Conservation (phyloP, 2,113 vertebrate genomes). For the Desmodus rotundus region DNA sequence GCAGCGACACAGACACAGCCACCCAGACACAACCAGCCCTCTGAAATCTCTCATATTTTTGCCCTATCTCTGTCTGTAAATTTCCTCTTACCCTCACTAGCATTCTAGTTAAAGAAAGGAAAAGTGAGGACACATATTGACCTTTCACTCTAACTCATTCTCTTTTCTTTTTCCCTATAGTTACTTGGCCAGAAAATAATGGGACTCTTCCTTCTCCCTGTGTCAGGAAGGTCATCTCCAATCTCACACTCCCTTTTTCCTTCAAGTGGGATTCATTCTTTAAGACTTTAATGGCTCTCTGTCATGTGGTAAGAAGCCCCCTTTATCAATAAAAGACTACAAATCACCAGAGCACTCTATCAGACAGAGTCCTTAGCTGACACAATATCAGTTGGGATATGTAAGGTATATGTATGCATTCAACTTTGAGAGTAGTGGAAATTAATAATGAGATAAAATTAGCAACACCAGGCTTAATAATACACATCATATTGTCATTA, state of each 20-base stretch:
- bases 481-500: background rate
- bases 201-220: background rate
- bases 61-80: background rate
- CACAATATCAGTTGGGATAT: background rate
- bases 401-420: background rate
- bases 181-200: background rate
- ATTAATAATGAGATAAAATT: slow-evolving; percentile 47
- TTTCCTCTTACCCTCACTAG: rapidly evolving
- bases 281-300: background rate
- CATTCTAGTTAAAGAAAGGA: background rate
- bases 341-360: background rate
- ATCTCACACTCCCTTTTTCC: background rate
- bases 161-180: background rate
- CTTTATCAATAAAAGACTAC: background rate
- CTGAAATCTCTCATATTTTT: background rate
- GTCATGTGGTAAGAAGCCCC: background rate
- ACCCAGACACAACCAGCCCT: rapidly evolving
- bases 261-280: background rate
- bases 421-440: background rate
- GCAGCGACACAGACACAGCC: rapidly evolving
- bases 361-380: background rate
- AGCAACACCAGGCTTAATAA: slow-evolving; percentile 5
- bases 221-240: background rate
- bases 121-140: background rate
- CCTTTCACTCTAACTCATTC: background rate